Evolutionary conservation across 2,113 vertebrate species (phyloP).

Genomic region (Gavialis gangeticus): DNA sequence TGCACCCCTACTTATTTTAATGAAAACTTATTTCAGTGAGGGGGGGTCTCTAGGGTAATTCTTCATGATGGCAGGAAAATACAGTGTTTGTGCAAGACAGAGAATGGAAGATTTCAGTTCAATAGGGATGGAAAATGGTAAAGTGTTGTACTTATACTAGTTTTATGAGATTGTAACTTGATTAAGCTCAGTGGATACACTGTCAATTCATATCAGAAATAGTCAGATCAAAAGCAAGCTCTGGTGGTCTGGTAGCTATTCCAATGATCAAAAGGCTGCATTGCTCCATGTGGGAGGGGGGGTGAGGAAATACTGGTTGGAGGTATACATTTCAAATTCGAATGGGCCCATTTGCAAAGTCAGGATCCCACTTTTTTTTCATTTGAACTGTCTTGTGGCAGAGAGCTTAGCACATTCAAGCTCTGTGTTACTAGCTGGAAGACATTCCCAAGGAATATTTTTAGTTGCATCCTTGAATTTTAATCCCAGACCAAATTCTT

Average conservation of each 20-base stretch:
- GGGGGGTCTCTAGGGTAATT: not conserved
- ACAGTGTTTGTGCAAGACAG: fast-evolving
- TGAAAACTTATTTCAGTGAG: not conserved
- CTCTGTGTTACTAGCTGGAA: not conserved
- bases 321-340: not conserved
- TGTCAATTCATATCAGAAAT: fast-evolving
- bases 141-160: not conserved
- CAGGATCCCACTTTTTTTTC: fast-evolving
- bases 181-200: not conserved
- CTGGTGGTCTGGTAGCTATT: not conserved
- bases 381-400: not conserved
- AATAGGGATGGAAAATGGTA: not conserved
- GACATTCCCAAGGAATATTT: not conserved
- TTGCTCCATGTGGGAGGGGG: not conserved
- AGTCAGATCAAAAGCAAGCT: not conserved
- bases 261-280: not conserved
- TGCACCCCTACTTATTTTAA: too few species aligned
- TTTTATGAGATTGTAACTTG: not conserved
- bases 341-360: not conserved
- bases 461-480: not conserved
- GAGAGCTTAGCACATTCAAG: not conserved
- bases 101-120: not conserved
- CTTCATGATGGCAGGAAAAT: not conserved
- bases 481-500: not conserved
- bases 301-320: fast-evolving